Evolutionary conservation across 2,797 vertebrate species (phyloP).

Genomic region (Morelia viridis): DNA sequence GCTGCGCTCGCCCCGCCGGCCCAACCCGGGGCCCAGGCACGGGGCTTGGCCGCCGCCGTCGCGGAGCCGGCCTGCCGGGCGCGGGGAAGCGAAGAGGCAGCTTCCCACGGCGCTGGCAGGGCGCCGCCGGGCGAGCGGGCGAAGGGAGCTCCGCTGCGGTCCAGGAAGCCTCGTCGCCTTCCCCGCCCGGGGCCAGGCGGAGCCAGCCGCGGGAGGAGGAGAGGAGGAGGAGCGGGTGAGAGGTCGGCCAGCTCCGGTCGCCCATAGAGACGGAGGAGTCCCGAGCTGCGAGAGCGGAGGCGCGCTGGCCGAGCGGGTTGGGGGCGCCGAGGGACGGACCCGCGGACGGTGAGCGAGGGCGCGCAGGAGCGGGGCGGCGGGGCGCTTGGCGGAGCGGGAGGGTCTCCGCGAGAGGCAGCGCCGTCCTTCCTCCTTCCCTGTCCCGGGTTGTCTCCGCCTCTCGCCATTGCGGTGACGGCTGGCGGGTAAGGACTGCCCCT

Average conservation of each 20-base stretch:
- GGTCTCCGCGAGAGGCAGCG: background rate
- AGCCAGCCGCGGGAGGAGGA: constrained; percentile 39
- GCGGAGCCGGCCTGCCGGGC: background rate
- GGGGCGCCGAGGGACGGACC: background rate
- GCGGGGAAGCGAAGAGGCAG: background rate
- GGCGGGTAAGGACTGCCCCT: background rate
- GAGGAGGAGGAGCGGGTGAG: constrained; percentile 53
- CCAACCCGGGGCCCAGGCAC: background rate
- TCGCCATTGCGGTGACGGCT: constrained; percentile 1
- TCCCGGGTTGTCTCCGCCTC: background rate
- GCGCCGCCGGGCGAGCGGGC: background rate
- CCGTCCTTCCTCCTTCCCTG: background rate
- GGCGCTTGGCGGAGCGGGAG: background rate
- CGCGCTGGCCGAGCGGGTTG: background rate
- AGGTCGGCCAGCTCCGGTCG: constrained; percentile 43
- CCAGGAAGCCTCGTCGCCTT: constrained; percentile 24
- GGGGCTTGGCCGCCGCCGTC: background rate
- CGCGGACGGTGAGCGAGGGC: background rate
- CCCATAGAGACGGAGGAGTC: constrained; percentile 60
- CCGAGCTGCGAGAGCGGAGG: constrained; percentile 38
- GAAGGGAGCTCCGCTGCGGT: background rate
- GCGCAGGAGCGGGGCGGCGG: background rate
- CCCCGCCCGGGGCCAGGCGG: constrained; percentile 52
- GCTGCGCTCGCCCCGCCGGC: background rate
- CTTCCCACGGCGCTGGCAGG: background rate